phyloP scores from a whole-genome alignment of 2,888 invertebrate genomes.

The Eristalis arbustorum region DNA sequence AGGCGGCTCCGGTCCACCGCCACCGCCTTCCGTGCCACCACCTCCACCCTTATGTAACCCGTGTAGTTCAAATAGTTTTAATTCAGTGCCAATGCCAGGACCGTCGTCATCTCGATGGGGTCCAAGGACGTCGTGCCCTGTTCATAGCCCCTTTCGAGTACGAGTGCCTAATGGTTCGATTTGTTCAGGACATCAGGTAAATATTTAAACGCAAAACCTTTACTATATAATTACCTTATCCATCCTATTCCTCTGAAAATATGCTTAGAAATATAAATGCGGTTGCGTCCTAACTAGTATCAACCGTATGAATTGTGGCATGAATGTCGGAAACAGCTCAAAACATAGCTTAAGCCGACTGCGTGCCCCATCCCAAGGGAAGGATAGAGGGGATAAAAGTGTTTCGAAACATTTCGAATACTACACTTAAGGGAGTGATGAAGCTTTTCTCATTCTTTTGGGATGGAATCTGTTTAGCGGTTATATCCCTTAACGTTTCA shows the following conservation, averaged over 20 bases:
- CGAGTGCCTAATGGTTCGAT: constrained; percentile 80
- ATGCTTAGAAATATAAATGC: neutral
- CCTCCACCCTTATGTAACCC: constrained; percentile 80
- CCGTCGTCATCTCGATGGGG: constrained; percentile 80
- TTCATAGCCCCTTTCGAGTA: constrained; percentile 81
- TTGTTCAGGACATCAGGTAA: constrained; percentile 81
- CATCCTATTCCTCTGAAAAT: neutral
- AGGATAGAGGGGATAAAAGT: neutral
- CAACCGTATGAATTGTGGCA: neutral
- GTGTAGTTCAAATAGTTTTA: constrained; percentile 80
- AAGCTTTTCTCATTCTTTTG: neutral
- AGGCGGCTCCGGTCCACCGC: constrained; percentile 76
- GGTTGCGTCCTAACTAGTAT: neutral
- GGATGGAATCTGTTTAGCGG: neutral
- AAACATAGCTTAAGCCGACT: neutral
- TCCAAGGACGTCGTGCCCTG: constrained; percentile 80
- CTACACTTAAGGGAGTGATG: neutral
- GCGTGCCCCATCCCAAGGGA: neutral
- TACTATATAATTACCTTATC: neutral
- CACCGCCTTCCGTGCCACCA: constrained; percentile 76
- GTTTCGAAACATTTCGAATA: neutral
- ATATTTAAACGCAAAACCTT: constrained; percentile 10
- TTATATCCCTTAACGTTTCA: neutral
- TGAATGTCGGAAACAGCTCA: neutral
- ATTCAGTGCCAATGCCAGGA: constrained; percentile 79